Evolutionary conservation across 2,113 vertebrate species (phyloP).

Genomic region (Misgurnus anguillicaudatus): DNA sequence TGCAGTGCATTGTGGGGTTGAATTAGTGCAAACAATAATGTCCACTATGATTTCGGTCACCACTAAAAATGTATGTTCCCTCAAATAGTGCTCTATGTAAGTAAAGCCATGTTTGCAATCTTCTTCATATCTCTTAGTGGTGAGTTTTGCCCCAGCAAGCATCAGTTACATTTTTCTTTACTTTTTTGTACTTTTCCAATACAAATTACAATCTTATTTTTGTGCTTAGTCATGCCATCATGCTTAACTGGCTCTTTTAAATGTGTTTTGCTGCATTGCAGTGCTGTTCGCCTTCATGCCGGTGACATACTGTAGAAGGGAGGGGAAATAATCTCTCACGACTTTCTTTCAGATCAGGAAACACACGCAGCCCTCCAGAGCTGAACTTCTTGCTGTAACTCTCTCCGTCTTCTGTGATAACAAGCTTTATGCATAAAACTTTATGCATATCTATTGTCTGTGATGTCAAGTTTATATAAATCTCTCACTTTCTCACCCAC

Average conservation of each 20-base stretch:
- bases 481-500: not conserved
- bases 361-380: constrained; percentile 6
- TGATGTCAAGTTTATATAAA: constrained; percentile 11
- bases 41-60: no score
- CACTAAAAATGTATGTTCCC: no score
- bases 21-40: no score
- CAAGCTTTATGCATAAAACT: constrained; percentile 27
- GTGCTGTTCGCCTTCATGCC: constrained; percentile 61
- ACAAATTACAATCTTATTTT: constrained; percentile 8
- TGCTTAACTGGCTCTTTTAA: constrained; percentile 62
- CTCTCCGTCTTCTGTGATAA: constrained; percentile 5
- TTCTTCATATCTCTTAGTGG: no score
- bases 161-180: no score
- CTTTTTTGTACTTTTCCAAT: no score
- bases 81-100: no score
- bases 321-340: constrained; percentile 45
- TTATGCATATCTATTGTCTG: constrained; percentile 6
- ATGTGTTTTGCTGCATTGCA: constrained; percentile 80
- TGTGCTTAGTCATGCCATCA: not conserved
- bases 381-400: not conserved
- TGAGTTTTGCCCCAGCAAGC: not conserved
- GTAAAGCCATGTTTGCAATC: no score
- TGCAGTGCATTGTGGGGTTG: no score
- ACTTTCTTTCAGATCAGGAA: constrained; percentile 29
- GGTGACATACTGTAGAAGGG: constrained; percentile 46